Conservation (phyloP, 2,797 vertebrate genomes). For the Otus scops region DNA sequence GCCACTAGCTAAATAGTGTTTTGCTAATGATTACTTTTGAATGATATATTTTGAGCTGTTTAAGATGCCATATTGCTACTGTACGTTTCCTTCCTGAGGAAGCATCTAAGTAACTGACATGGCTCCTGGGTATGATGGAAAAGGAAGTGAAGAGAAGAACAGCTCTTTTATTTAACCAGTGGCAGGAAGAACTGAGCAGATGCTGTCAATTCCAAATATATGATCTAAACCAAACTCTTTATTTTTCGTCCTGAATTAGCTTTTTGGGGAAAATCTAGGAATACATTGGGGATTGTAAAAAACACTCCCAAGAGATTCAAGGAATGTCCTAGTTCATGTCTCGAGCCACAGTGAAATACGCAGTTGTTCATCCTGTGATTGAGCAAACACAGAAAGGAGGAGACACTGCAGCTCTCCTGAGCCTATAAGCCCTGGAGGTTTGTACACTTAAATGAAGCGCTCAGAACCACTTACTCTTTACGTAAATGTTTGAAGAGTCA, state of each 20-base stretch:
- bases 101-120: background rate
- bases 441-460: background rate
- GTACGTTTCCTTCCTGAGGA: background rate
- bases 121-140: background rate
- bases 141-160: background rate
- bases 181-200: background rate
- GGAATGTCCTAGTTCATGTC: background rate
- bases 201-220: background rate
- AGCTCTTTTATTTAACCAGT: background rate
- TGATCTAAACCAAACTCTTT: background rate
- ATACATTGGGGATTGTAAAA: background rate
- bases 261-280: conserved; percentile 15
- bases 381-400: background rate
- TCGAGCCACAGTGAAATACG: background rate
- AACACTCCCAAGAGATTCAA: background rate
- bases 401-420: background rate
- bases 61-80: background rate
- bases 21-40: conserved; percentile 56
- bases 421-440: background rate
- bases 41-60: conserved; percentile 31
- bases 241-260: background rate
- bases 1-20: conserved; percentile 69
- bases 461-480: background rate
- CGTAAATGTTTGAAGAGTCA: background rate
- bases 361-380: background rate